phyloP scores from a whole-genome alignment of 2,888 invertebrate genomes.

The Venusia cambrica region DNA sequence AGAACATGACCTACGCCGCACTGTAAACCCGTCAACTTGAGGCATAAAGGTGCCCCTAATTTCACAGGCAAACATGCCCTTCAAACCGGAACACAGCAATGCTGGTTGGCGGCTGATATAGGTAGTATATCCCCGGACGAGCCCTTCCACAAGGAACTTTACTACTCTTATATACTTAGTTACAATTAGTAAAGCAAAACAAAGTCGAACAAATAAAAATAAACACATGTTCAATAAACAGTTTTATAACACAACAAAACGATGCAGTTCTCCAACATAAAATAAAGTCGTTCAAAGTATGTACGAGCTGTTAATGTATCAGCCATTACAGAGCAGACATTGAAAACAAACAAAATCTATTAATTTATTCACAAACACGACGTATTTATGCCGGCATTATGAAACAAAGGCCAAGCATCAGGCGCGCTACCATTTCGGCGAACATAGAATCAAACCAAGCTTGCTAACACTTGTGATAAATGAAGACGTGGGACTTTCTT shows the following conservation, averaged over 20 bases:
- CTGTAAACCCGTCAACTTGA: too few species aligned
- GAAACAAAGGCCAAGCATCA: slow-evolving; percentile 51
- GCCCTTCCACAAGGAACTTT: too few species aligned
- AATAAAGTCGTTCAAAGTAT: slow-evolving; percentile 14
- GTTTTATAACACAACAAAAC: slow-evolving; percentile 1
- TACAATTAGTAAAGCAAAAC: slow-evolving; percentile 4
- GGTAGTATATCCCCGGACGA: too few species aligned
- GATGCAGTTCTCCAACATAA: slow-evolving; percentile 12
- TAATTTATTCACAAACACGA: slow-evolving; percentile 18
- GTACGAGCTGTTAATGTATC: slow-evolving; percentile 24
- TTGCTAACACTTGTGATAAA: slow-evolving; percentile 54
- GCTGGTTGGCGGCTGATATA: too few species aligned
- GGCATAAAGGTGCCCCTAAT: too few species aligned
- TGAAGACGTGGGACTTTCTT: slow-evolving; percentile 36
- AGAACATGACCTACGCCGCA: too few species aligned
- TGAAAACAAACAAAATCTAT: slow-evolving; percentile 14
- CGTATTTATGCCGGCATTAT: slow-evolving; percentile 29
- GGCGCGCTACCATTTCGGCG: slow-evolving; percentile 45
- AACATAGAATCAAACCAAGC: slow-evolving; percentile 69
- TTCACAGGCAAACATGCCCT: too few species aligned
- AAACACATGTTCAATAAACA: slow-evolving; percentile 1
- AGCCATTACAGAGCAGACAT: slow-evolving; percentile 19
- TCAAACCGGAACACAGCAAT: too few species aligned
- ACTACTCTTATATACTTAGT: too few species aligned
- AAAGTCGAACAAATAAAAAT: neutral